Evolutionary conservation across 2,797 vertebrate genomes (phyloP).

Genomic region (Setipinna tenuifilis): DNA sequence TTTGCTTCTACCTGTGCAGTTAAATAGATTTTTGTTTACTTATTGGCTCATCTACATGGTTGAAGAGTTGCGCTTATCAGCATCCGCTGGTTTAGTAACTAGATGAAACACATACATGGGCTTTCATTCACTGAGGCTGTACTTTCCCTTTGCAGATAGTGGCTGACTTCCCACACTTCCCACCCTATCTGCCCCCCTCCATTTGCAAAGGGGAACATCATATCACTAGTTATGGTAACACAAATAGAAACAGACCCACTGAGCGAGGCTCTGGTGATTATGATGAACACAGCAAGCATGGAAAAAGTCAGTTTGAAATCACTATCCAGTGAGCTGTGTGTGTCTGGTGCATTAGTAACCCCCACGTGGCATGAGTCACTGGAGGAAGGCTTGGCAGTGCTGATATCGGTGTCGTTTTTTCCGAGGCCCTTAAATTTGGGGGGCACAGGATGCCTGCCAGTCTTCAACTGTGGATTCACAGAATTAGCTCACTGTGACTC

Average conservation of each 20-base stretch:
- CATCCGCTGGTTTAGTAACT: too few species aligned
- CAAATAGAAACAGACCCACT: background rate
- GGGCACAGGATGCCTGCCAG: constrained; percentile 22
- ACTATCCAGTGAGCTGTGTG: background rate
- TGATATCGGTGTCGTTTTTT: constrained; percentile 47
- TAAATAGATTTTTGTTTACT: too few species aligned
- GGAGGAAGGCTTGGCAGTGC: constrained; percentile 45
- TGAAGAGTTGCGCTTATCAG: too few species aligned
- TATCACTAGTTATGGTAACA: background rate
- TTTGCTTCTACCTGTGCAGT: too few species aligned
- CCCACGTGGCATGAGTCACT: constrained; percentile 43
- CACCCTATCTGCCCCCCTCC: too few species aligned
- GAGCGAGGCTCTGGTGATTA: background rate
- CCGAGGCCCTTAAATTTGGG: constrained; percentile 5
- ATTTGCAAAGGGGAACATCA: background rate
- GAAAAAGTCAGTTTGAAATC: background rate
- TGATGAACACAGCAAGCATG: background rate
- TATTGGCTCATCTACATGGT: too few species aligned
- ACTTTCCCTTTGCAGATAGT: too few species aligned
- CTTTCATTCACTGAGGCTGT: too few species aligned
- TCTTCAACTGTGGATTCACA: background rate
- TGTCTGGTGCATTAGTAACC: constrained; percentile 12
- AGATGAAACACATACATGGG: too few species aligned
- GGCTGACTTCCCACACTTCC: too few species aligned
- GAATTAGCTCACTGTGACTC: constrained; percentile 15